Base-by-base conservation (phyloP, 1,140 invertebrate species). In the Anadara kagoshimensis region DNA sequence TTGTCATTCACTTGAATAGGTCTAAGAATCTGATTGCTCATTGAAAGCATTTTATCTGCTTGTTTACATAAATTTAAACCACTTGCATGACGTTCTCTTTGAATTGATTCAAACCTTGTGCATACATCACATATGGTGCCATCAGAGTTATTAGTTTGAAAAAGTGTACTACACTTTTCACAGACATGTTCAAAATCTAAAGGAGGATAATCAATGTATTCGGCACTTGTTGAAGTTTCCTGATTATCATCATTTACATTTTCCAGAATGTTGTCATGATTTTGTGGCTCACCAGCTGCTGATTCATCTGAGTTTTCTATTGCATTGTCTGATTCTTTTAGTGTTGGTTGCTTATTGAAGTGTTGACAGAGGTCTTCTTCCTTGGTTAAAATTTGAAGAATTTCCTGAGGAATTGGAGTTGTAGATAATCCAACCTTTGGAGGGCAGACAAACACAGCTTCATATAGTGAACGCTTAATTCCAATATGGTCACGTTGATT, bases 401-500 rank as follows among this genome's bases (percentile, higher is more conserved):
- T 18, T 68, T 76, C 54, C 16, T 36, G 26, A 3, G 72, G 73
- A 11, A 78, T 58, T 20, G 24, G 41, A 36, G 68, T 65, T 5
- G 68, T 44, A 26, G 57, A 41, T 20, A 79, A 47, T 58, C 64
- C 54, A 36, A 78, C 67, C 53, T 74, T 72, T 53, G 69, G 59
- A 57, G 57, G 45, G 56, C 61, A 56, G n/a, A 67, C 72, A 78
- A 78, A 79, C 16, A 73, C 57, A 7, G 73, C 76, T 54, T 76
- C 62, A 64, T 80, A 75, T 36, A 68, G 72, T 47, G 62, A 73
- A 18, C n/a, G 29, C 22, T 75, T 59, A 61, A 72, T 73, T 29
- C 68, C 65, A 47, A 54, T 49, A 54, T 79, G 73, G 51, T 36
- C 29, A 44, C 26, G 43, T 12, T 14, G 49, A 47, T 24, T 43